These are phyloP conservation scores for Saccostrea glomerata DNA, from an alignment of 1,140 invertebrate species.

Conservation along the genomic window DNA sequence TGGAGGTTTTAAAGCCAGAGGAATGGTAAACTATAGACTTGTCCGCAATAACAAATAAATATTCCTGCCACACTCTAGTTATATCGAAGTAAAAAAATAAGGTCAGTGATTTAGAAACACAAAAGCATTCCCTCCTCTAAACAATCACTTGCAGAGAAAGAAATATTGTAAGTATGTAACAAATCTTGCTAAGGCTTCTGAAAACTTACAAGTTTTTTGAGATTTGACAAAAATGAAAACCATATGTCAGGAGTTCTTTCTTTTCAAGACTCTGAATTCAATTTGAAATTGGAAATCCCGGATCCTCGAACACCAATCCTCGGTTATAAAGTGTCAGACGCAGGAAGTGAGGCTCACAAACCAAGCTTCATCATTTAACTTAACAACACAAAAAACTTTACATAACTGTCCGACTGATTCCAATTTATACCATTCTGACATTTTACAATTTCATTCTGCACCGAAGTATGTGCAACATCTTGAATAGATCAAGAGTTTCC, in stretches of 20 bases:
- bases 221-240: slow-evolving; percentile 37
- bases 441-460: slow-evolving; percentile 14
- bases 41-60: neutral
- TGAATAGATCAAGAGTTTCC: neutral
- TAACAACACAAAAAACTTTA: neutral
- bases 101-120: neutral
- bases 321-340: neutral
- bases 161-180: neutral
- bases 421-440: slow-evolving; percentile 18
- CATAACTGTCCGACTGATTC: slow-evolving; percentile 18
- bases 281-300: slow-evolving; percentile 4
- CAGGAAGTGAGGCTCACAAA: slow-evolving; percentile 9
- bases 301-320: neutral
- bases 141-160: neutral
- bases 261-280: slow-evolving; percentile 22
- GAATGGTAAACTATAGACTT: neutral
- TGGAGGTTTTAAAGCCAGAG: neutral
- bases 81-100: neutral
- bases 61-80: neutral
- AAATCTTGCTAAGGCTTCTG: neutral
- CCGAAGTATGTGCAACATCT: slow-evolving; percentile 14
- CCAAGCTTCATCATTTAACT: slow-evolving; percentile 20
- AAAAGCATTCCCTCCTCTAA: neutral
- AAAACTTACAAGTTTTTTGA: slow-evolving; percentile 15
- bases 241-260: slow-evolving; percentile 22